A percentile compares a stretch with the other conserved stretches of the same genome.
Conservation (phyloP, 2,888 invertebrate genomes). For the Hyposoter didymator region DNA sequence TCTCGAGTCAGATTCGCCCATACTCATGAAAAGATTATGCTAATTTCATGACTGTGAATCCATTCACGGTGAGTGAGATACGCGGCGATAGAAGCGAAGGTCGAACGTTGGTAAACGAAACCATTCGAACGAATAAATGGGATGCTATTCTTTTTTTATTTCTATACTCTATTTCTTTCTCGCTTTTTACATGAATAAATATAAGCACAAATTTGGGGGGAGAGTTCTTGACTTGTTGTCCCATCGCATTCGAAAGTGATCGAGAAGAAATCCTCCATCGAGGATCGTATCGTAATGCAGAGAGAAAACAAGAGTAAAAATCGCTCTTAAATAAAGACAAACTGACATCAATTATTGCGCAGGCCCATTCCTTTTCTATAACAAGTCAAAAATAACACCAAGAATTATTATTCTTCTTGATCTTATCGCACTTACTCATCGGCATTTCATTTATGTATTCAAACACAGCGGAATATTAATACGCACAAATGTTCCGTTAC, state of each 20-base stretch:
- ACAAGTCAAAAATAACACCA: neutral
- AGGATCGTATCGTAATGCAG: neutral
- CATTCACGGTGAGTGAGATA: conserved; percentile 32
- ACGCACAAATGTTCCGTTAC: conserved; percentile 8
- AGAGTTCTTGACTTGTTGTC: conserved; percentile 4
- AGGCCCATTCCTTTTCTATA: neutral
- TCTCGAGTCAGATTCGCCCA: conserved; percentile 15
- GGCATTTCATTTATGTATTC: neutral
- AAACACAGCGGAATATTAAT: neutral
- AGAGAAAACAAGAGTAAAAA: conserved; percentile 5
- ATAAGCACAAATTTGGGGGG: conserved; percentile 2
- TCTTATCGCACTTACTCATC: neutral
- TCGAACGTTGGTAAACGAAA: conserved; percentile 38
- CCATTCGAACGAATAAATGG: conserved; percentile 49
- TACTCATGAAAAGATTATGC: conserved; percentile 49
- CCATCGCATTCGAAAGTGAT: conserved; percentile 10
- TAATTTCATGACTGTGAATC: conserved; percentile 47
- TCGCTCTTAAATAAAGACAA: neutral
- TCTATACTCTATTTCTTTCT: neutral
- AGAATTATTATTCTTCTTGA: neutral
- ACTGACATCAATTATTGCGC: neutral
- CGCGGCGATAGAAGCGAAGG: conserved; percentile 41
- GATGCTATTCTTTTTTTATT: conserved; percentile 20
- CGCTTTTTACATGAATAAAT: conserved; percentile 11
- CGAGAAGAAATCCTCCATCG: neutral